Evolutionary conservation across 2,888 invertebrate genomes (phyloP), one percentile per base, ranked within the genome.

Genomic region (Iphiclides podalirius): DNA sequence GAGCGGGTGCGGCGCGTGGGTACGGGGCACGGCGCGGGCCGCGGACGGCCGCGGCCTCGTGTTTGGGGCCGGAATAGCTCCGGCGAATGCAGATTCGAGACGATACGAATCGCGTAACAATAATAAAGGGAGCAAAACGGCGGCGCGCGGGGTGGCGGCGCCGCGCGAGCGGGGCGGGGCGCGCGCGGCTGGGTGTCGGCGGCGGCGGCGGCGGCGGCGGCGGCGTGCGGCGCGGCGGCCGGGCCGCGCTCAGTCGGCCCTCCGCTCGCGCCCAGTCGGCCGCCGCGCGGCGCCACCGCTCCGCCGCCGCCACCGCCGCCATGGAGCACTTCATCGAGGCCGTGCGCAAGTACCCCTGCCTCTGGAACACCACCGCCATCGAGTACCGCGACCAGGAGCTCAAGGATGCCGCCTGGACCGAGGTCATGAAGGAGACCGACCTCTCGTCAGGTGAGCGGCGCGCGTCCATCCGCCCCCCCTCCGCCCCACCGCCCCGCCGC

Each of bases 391-490:
- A 87, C 73, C 86, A 85, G 72, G 86, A 87, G 77, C 77, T 87
- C 47, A 87, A 87, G 73, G 86, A 87, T 68, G 84, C 86, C 53
- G 86, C 86, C 47, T 87, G 86, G 86, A 67, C 80, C 50, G 85
- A 86, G 66, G 83, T 87, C 59, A 79, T 82, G 78, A 84, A 80
- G 74, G 85, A 86, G 66, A 83, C 86, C 52, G 79, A 78, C 66
- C 68, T 85, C 38, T 69, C 81, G 35, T 85, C 86, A 59, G 86
- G 86, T 86, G 68, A 79, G 81, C 49, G 20, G 91, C 91, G 90
- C 91, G 20, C 93, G 93, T 42, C 28, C 37, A 90, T 87, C 51
- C 90, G 88, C 47, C 90, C 90, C 14, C 89, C 78, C 59, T 89
- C 86, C 15, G 92, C 91, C 60, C 92, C 91, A 23, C 31, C 48